These are phyloP conservation scores for Sclerurus mexicanus DNA, from an alignment of 2,113 vertebrate genomes.

Conservation along the genomic window DNA sequence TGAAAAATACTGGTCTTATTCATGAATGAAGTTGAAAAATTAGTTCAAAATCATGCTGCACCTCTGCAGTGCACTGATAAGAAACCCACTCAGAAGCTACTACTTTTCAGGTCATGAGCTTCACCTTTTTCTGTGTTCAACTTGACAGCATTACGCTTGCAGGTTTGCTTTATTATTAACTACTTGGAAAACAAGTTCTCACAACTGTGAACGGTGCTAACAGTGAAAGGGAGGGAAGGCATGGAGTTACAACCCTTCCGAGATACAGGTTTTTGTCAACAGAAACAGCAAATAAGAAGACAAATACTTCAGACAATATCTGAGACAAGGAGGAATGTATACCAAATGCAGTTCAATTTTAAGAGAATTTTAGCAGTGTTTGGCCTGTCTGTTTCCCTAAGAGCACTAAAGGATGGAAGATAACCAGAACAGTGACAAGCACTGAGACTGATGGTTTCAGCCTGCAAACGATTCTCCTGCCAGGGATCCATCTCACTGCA, in stretches of 20 bases:
- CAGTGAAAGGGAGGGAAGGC: constrained; percentile 59
- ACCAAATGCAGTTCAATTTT: not conserved
- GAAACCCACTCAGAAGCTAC: constrained; percentile 45
- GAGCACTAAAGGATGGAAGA: not conserved
- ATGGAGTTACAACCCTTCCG: constrained; percentile 46
- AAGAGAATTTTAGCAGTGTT: not conserved
- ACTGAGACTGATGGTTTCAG: not conserved
- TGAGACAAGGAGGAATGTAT: not conserved
- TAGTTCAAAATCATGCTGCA: constrained; percentile 62
- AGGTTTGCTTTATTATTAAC: constrained; percentile 70
- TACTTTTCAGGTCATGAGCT: constrained; percentile 59
- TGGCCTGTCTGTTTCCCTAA: not conserved
- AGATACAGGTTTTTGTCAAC: not conserved
- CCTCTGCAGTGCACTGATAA: constrained; percentile 18
- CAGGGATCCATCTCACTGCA: not conserved
- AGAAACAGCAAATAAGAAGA: not conserved
- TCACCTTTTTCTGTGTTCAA: constrained; percentile 66
- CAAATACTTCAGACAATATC: not conserved
- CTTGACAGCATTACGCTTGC: constrained; percentile 50
- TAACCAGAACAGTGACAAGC: not conserved
- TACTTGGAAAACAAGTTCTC: constrained; percentile 60
- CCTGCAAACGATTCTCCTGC: not conserved
- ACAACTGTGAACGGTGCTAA: constrained; percentile 49
- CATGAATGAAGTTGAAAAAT: constrained; percentile 90
- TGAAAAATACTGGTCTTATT: constrained; percentile 97